Evolutionary conservation across 2,888 invertebrate species (phyloP).

Genomic region (Thereva nobilitata): DNA sequence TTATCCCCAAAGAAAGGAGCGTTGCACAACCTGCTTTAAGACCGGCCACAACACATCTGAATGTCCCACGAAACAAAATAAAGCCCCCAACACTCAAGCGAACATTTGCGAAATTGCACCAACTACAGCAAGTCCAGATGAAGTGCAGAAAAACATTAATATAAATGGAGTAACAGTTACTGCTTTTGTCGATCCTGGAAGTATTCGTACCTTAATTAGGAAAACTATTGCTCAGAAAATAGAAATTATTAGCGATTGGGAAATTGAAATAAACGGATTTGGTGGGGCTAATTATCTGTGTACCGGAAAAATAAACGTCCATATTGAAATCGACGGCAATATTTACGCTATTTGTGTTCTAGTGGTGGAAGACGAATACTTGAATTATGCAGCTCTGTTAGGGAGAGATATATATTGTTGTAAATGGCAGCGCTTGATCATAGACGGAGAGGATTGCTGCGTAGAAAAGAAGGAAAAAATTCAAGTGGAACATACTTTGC

Average conservation of each 20-base stretch:
- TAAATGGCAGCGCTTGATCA: constrained; percentile 1
- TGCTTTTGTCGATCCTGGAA: constrained; percentile 20
- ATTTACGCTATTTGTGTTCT: too few relatives aligned
- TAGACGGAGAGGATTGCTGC: constrained; percentile 19
- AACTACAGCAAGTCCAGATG: neutral
- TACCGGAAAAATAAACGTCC: neutral
- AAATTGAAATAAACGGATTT: constrained; percentile 9
- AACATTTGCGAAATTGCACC: neutral
- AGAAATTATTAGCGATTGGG: neutral
- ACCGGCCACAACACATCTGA: neutral
- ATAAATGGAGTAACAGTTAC: neutral
- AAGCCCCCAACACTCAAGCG: neutral
- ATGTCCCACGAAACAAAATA: constrained; percentile 8
- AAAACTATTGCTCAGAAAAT: constrained; percentile 8
- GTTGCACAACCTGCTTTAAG: constrained; percentile 7
- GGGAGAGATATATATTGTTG: constrained; percentile 28
- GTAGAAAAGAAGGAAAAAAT: neutral
- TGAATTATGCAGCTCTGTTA: constrained; percentile 9
- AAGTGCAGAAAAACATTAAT: constrained; percentile 11
- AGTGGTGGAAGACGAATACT: too few relatives aligned
- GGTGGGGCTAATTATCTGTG: constrained; percentile 12
- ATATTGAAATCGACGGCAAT: constrained; percentile 1
- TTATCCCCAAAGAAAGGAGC: constrained; percentile 16
- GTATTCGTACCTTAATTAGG: constrained; percentile 16
- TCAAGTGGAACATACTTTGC: neutral